Base-by-base conservation (phyloP, 30 jellyfish, hydroid and myxozoan species). In the Nemopilema nomurai region DNA sequence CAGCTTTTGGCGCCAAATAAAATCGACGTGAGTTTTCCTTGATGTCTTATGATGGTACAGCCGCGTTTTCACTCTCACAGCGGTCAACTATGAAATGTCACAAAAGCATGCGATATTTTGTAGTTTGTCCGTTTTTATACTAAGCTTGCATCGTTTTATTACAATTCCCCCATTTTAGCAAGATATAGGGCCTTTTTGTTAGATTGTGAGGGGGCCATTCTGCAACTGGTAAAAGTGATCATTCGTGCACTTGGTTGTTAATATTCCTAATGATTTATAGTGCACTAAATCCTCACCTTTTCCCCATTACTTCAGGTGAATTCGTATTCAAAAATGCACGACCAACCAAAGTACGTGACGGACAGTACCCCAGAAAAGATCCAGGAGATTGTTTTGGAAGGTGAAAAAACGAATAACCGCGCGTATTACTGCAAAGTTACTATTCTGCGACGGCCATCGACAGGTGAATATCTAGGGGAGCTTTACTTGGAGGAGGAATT, bases 401-500 rank as follows among this genome's bases (percentile, higher is more conserved):
- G 99, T 30, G 99, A 94, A 66, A 88, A 88, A 76, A 94, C 97
- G 33, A 94, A 94, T 81, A 94, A 88, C 71, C 97, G 99, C n/a
- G 91, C 99, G 0, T 94, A 94, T 81, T 94, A 80, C 33, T 94
- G 99, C 89, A 84, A 91, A 62, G 99, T 94, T 27, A 94, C 99
- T 24, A 94, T 94, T 18, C 88, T 84, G 75, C 62, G 97, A 71
- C 85, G 99, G 21, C 90, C 96, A 1, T 94, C 99, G 20, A 94
- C 99, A 0, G 99, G 99, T 24, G 99, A 94, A 80, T 94, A 94
- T 74, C 89, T 94, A 24, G 99, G 99, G 25, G 99, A 94, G 70
- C 79, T 94, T 71, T 94, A 94, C 74, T 77, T 94, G 29, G 99
- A 94, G 52, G 99, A 94, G 74, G 98, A 92, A 67, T 84, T 76